phyloP scores from a whole-genome alignment of 2,888 invertebrate genomes.

The Scaeva pyrastri region DNA sequence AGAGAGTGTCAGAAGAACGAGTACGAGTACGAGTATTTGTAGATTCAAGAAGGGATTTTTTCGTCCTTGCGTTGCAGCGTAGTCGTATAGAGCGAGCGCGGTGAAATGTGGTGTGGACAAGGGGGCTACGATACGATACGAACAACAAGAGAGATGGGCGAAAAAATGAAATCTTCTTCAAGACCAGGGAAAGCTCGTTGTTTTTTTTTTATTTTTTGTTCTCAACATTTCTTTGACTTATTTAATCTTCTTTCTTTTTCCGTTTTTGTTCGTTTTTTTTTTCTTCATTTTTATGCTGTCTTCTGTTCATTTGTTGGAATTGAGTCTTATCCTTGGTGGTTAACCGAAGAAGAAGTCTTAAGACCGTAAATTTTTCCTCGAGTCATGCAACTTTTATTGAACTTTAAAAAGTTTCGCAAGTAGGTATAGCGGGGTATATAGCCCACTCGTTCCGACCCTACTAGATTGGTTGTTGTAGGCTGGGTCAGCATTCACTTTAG shows the following conservation, averaged over 20 bases:
- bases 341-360: slow-evolving; percentile 42
- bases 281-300: background rate
- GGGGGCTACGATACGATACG: background rate
- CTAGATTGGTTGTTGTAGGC: slow-evolving; percentile 50
- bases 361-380: slow-evolving; percentile 51
- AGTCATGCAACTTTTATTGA: slow-evolving; percentile 58
- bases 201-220: slow-evolving; percentile 16
- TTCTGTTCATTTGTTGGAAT: slow-evolving; percentile 47
- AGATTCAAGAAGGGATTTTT: slow-evolving; percentile 45
- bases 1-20: slow-evolving; percentile 43
- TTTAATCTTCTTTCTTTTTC: slow-evolving; percentile 49
- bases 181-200: slow-evolving; percentile 38
- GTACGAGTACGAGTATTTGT: slow-evolving; percentile 39
- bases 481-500: slow-evolving; percentile 41
- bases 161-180: slow-evolving; percentile 30
- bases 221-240: slow-evolving; percentile 53
- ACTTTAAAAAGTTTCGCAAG: slow-evolving; percentile 49
- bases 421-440: background rate
- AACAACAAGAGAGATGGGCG: background rate
- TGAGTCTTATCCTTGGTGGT: slow-evolving; percentile 55
- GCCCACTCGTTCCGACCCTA: background rate
- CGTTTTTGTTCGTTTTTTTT: background rate
- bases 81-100: background rate
- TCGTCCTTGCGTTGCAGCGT: slow-evolving; percentile 42
- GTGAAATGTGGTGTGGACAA: slow-evolving; percentile 41